Conservation (phyloP, 2,888 invertebrate species). For the Drosophila prostipennis region DNA sequence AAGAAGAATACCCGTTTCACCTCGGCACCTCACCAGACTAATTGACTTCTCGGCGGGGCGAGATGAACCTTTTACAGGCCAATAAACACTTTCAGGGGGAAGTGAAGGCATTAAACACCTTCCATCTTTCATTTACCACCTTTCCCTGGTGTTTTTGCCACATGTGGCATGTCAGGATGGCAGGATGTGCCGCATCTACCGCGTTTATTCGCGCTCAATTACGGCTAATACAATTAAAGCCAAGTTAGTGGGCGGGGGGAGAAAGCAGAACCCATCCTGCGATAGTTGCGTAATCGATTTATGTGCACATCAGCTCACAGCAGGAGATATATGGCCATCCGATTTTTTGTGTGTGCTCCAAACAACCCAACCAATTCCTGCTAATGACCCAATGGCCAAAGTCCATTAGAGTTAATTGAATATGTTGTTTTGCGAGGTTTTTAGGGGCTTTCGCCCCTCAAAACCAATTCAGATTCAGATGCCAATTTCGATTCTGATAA, state of each 20-base stretch:
- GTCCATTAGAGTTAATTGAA: conserved; percentile 75
- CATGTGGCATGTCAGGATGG: conserved; percentile 30
- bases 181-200: conserved; percentile 9
- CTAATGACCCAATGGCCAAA: conserved; percentile 36
- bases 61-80: conserved; percentile 64
- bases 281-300: conserved; percentile 72
- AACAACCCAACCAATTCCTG: conserved; percentile 7
- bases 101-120: conserved; percentile 41
- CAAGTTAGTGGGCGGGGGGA: conserved; percentile 59
- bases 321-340: background rate
- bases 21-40: conserved; percentile 55
- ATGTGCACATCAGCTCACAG: conserved; percentile 62
- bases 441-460: background rate
- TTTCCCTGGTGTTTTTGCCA: background rate
- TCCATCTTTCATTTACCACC: background rate
- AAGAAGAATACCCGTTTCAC: conserved; percentile 23
- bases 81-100: conserved; percentile 68
- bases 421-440: conserved; percentile 49
- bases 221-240: conserved; percentile 75
- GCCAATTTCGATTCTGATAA: conserved; percentile 37
- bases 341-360: conserved; percentile 8
- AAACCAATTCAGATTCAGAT: conserved; percentile 39
- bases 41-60: conserved; percentile 66
- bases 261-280: conserved; percentile 12
- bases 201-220: conserved; percentile 73